Percentiles rank a stretch among this genome's conserved stretches.
Evolutionary conservation across 2,113 vertebrate species (phyloP).

Genomic region (Entomyzon cyanotis): DNA sequence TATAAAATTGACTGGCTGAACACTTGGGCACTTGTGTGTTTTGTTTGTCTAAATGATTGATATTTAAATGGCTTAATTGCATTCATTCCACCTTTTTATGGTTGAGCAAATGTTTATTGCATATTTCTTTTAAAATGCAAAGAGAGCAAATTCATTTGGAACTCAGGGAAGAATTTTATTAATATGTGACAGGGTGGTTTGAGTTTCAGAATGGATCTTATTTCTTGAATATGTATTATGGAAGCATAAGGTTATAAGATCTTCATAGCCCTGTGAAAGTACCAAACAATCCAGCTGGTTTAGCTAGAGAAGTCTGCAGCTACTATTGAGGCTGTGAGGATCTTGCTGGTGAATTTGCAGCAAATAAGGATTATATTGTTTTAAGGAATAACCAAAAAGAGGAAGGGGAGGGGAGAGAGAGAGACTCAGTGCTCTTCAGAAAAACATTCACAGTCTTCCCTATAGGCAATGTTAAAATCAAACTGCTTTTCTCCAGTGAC

Average conservation of each 20-base stretch:
- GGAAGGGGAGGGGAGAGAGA: background rate
- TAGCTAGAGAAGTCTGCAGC: background rate
- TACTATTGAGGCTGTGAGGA: background rate
- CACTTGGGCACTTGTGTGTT: constrained; percentile 16
- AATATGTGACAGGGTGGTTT: background rate
- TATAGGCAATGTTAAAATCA: background rate
- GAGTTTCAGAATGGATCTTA: background rate
- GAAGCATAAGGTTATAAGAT: background rate
- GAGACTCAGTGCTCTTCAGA: background rate
- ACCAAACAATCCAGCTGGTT: background rate
- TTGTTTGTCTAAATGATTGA: constrained; percentile 54
- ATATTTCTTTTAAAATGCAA: background rate
- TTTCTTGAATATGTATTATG: background rate
- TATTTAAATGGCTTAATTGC: constrained; percentile 55
- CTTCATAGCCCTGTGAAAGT: background rate
- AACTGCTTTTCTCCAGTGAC: background rate
- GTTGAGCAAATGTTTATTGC: constrained; percentile 2
- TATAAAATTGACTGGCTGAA: constrained; percentile 41
- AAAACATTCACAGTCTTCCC: background rate
- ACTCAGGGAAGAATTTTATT: background rate
- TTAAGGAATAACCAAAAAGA: background rate
- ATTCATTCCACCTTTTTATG: constrained; percentile 33
- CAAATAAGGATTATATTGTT: background rate
- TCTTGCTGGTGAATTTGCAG: background rate
- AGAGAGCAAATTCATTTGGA: background rate